Conservation (phyloP, 2,797 vertebrate genomes). For the Gastrophryne carolinensis region DNA sequence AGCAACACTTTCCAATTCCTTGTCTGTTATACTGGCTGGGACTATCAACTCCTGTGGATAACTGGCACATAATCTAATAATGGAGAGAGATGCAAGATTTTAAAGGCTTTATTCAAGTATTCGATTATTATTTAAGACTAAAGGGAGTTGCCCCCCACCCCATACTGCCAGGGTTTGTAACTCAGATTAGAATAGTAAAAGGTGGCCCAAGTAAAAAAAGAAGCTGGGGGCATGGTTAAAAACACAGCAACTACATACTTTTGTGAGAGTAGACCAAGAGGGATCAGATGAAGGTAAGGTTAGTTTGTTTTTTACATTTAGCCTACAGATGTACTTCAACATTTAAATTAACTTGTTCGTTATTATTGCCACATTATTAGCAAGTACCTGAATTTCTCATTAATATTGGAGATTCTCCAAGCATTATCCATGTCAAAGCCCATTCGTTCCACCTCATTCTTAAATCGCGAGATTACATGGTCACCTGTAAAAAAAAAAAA, state of each 20-base stretch:
- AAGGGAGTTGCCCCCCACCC: too few species aligned
- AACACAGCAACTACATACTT: too few species aligned
- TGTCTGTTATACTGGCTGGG: constrained; percentile 96
- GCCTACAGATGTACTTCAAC: too few species aligned
- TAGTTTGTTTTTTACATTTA: too few species aligned
- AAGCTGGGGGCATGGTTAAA: too few species aligned
- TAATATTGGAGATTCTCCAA: constrained; percentile 98
- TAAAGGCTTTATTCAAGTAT: not conserved
- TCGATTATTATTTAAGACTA: not conserved
- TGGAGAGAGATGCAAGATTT: constrained; percentile 14
- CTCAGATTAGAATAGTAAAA: too few species aligned
- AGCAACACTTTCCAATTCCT: constrained; percentile 93
- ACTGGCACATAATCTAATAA: constrained; percentile 86
- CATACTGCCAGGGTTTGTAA: too few species aligned
- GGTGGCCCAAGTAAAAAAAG: too few species aligned
- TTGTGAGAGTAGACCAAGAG: too few species aligned
- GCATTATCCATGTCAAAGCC: constrained; percentile 96
- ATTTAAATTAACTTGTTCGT: too few species aligned
- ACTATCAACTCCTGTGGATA: constrained; percentile 96
- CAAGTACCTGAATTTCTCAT: constrained; percentile 93
- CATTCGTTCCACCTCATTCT: constrained; percentile 96
- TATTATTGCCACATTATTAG: too few species aligned
- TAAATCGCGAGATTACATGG: constrained; percentile 91
- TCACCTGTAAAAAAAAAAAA: constrained; percentile 75
- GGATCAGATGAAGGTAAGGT: too few species aligned